Base-by-base conservation (phyloP, 1,140 invertebrate genomes). In the Halyomorpha halys region DNA sequence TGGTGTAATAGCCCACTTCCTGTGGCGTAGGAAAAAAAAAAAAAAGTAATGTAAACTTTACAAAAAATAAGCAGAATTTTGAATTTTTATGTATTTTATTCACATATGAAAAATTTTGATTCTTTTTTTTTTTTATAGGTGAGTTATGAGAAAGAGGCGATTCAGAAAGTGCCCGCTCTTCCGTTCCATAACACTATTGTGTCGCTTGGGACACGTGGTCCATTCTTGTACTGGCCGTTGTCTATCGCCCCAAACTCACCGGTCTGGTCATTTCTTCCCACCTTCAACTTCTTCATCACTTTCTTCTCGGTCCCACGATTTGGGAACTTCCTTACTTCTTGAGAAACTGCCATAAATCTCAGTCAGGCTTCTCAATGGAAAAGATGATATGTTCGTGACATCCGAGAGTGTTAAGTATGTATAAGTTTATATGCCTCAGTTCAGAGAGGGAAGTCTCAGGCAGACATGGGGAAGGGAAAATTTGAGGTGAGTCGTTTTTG, bases 121-220 rank as follows among this genome's bases (percentile, higher is more conserved):
- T 30, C 3, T 21, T 66, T 30, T 62, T 61, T 61, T 56, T 5
- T 65, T 16, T 68, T 44, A n/a, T 61, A 66, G 60, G 53, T 68
- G 60, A 64, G 61, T 67, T 44, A 62, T 61, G 64, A 60, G 27
- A 53, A 60, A 53, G 25, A 30, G 16, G 34, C n/a, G 39, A 47
- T 39, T 19, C 15, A 49, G 61, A 44, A 63, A 56, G 49, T 51
- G 44, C 34, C 39, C 44, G 34, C 25, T 45, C 47, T 19, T 49
- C 27, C 16, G 23, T 45, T 47, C 14, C n/a, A 21, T 44, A 18
- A 61, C 25, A 27, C 49, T 30, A 61, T 16, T 65, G 39, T 61
- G 34, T 45, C 19, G 16, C 44, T 16, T 59, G 19, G 27, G 44
- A 15, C 60, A 49, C 60, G 23, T 44, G 14, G 19, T 63, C 18